Conservation (phyloP, 1,140 invertebrate species). For the Caenorhabditis brenneri region DNA sequence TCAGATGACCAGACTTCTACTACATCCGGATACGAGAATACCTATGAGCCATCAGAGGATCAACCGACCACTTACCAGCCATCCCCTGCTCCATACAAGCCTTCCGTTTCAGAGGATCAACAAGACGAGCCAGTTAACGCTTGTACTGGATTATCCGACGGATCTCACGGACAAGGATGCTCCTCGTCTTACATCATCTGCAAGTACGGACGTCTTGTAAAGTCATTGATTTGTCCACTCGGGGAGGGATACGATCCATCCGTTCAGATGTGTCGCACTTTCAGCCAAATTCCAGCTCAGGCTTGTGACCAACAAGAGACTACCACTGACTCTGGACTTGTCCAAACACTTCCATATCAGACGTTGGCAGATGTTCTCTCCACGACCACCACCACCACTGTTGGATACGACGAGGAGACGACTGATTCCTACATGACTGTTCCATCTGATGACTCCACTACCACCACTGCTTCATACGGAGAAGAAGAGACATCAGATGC, state of each 20-base stretch:
- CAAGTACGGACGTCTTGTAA: neutral
- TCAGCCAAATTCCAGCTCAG: neutral
- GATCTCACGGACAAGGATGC: neutral
- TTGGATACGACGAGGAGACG: neutral
- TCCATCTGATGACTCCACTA: neutral
- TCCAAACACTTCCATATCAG: neutral
- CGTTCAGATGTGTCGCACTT: neutral
- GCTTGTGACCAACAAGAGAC: neutral
- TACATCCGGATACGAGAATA: neutral
- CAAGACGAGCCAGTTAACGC: neutral
- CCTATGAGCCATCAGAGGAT: neutral
- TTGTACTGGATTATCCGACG: neutral
- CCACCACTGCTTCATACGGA: neutral
- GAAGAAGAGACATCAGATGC: neutral
- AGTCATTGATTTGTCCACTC: neutral
- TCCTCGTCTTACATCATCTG: neutral
- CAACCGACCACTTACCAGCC: neutral
- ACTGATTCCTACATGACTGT: neutral
- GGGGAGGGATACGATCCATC: conserved; percentile 7
- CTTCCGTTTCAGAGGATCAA: neutral
- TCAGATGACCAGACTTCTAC: neutral
- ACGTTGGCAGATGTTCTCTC: conserved; percentile 20
- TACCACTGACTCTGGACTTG: neutral
- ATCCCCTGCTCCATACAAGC: neutral
- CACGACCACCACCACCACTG: neutral